Evolutionary conservation across 92 coral and sea anemone genomes (phyloP).

Genomic region (Plumapathes pennacea): DNA sequence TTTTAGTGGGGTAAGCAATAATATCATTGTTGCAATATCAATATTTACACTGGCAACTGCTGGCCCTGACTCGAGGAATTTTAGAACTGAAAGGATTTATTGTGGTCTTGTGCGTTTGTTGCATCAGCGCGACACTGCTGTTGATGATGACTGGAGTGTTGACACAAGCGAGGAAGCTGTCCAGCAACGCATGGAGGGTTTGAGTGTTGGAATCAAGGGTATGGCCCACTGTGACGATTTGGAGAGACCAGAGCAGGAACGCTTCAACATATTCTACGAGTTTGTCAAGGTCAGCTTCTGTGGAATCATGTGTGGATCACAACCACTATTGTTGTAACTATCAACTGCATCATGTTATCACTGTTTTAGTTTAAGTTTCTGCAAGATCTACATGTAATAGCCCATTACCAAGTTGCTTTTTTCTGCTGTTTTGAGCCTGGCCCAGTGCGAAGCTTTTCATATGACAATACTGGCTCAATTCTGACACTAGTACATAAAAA

Average conservation of each 20-base stretch:
- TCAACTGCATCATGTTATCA: too few species aligned
- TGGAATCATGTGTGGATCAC: not conserved
- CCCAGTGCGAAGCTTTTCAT: too few species aligned
- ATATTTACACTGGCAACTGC: not conserved
- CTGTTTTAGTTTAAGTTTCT: too few species aligned
- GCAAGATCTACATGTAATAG: too few species aligned
- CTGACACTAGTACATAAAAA: too few species aligned
- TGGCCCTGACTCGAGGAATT: too few species aligned
- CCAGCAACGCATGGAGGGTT: constrained; percentile 74
- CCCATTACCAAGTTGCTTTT: too few species aligned
- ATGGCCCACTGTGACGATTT: constrained; percentile 82
- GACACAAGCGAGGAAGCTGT: constrained; percentile 98
- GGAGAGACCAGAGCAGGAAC: constrained; percentile 84
- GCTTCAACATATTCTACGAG: constrained; percentile 86
- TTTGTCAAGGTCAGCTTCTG: constrained; percentile 92
- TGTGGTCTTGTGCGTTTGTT: not conserved
- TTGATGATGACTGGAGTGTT: constrained; percentile 95
- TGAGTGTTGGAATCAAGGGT: constrained; percentile 85
- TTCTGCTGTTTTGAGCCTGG: too few species aligned
- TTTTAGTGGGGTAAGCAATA: constrained; percentile 35
- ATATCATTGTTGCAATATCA: not conserved
- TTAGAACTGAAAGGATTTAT: too few species aligned
- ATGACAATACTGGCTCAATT: too few species aligned
- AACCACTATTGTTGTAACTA: not conserved
- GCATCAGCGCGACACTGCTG: constrained; percentile 34